Evolutionary conservation across 2,113 vertebrate genomes (phyloP).

Genomic region (Misgurnus mizolepis): DNA sequence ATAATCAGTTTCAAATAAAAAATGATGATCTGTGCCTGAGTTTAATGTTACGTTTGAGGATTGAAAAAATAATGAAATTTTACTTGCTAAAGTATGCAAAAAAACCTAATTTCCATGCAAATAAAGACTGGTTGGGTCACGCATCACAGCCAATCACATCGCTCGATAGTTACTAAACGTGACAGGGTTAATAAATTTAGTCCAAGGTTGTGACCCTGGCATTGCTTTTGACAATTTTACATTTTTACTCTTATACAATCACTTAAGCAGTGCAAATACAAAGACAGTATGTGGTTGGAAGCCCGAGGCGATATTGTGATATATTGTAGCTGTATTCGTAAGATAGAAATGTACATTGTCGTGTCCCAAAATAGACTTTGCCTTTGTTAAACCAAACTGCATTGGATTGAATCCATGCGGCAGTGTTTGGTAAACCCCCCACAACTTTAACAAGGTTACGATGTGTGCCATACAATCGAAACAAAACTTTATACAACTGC

Average conservation of each 20-base stretch:
- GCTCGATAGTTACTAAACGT: not conserved
- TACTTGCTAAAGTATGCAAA: not conserved
- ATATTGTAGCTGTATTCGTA: slow-evolving; percentile 21
- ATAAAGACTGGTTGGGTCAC: not conserved
- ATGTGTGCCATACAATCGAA: slow-evolving; percentile 20
- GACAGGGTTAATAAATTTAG: not conserved
- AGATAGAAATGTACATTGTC: slow-evolving; percentile 26
- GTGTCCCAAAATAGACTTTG: not conserved
- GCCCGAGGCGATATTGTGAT: not conserved
- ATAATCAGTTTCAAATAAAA: not conserved
- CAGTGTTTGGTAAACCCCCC: slow-evolving; percentile 20
- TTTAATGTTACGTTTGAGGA: not conserved
- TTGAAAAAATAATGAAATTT: not conserved
- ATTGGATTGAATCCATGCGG: not conserved
- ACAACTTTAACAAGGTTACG: slow-evolving; percentile 31
- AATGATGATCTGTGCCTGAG: not conserved
- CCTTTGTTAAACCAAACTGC: slow-evolving; percentile 1
- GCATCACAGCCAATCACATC: slow-evolving; percentile 7
- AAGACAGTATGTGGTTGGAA: slow-evolving; percentile 5
- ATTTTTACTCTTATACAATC: not conserved
- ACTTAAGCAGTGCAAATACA: not conserved
- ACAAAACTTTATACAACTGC: slow-evolving; percentile 12
- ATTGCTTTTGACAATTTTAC: not conserved
- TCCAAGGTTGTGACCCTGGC: not conserved
- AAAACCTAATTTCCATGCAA: not conserved